These are phyloP conservation scores for Crotophaga sulcirostris DNA, from an alignment of 2,113 vertebrate genomes.

Conservation along the genomic window DNA sequence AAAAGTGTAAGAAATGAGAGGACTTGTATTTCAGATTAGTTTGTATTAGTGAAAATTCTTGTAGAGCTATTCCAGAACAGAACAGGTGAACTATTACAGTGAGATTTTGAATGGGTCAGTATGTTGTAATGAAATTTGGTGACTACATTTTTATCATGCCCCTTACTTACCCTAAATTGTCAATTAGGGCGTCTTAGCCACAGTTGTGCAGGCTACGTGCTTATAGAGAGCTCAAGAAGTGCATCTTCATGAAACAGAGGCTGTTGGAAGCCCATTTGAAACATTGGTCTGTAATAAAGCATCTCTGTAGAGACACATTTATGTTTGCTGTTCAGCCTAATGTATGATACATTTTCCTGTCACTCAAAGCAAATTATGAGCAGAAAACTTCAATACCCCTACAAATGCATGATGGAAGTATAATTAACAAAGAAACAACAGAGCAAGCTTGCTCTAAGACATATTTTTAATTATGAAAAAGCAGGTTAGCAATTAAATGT, in stretches of 20 bases:
- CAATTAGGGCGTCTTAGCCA: not conserved
- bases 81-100: conserved; percentile 32
- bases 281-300: not conserved
- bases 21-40: conserved; percentile 50
- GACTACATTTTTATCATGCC: not conserved
- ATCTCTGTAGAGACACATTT: not conserved
- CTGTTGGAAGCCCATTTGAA: not conserved
- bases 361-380: not conserved
- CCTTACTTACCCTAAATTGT: not conserved
- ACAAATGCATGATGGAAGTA: not conserved
- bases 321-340: not conserved
- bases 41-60: conserved; percentile 6
- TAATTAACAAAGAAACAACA: not conserved
- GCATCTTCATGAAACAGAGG: not conserved
- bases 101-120: not conserved
- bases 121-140: not conserved
- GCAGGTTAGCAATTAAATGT: not conserved
- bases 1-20: conserved; percentile 60
- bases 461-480: not conserved
- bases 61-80: conserved; percentile 41
- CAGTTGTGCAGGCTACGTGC: not conserved
- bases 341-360: not conserved
- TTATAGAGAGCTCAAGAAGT: not conserved
- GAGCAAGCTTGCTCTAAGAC: not conserved
- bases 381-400: not conserved